Evolutionary conservation across 92 coral and sea anemone species (phyloP).

Genomic region (Umimayanthus chanpuru): DNA sequence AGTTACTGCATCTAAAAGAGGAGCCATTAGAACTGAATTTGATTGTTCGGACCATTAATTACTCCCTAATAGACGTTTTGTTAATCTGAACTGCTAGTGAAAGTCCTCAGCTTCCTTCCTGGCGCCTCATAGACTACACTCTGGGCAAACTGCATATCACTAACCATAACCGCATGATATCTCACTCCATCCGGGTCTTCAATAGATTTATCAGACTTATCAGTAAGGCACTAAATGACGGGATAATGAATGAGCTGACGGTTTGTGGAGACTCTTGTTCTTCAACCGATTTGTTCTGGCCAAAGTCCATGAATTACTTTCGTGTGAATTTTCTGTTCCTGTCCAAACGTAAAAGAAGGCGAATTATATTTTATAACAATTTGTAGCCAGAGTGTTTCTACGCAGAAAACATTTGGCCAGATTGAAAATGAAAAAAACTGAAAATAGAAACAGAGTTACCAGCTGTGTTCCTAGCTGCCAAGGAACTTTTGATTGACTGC

Average conservation of each 20-base stretch:
- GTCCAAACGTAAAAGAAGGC: neutral
- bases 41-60: neutral
- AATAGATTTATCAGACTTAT: neutral
- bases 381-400: neutral
- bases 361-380: neutral
- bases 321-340: neutral
- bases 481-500: too few species aligned
- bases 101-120: neutral
- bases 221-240: neutral
- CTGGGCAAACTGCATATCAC: slow-evolving; percentile 17
- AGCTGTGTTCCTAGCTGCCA: too few species aligned
- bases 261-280: neutral
- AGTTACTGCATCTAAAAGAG: neutral
- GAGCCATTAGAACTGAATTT: neutral
- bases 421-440: neutral
- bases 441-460: neutral
- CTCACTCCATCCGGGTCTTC: slow-evolving; percentile 20
- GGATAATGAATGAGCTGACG: neutral
- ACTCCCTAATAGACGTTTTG: neutral
- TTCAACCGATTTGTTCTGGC: neutral
- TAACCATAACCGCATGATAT: slow-evolving; percentile 38
- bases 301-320: too few species aligned
- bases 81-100: slow-evolving; percentile 16
- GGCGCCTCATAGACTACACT: slow-evolving; percentile 27
- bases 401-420: neutral